A percentile compares a stretch with the other conserved stretches of the same genome.
These are phyloP conservation scores for Hylomyscus alleni DNA, from an alignment of 2,797 vertebrate species.

Conservation along the genomic window DNA sequence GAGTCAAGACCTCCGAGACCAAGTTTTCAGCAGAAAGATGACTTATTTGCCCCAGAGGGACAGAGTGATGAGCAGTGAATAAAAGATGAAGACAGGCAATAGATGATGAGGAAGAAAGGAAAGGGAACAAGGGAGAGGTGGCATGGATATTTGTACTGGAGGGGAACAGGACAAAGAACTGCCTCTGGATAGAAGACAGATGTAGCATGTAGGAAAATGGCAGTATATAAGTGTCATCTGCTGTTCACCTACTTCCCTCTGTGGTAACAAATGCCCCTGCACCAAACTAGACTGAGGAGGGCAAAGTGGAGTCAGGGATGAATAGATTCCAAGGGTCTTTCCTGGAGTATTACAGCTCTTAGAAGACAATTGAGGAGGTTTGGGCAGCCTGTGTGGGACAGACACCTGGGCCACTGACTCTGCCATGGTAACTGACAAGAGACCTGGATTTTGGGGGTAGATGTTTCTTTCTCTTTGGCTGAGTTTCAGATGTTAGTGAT, in stretches of 20 bases:
- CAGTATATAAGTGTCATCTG: background rate
- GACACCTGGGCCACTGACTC: no score
- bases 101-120: background rate
- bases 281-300: background rate
- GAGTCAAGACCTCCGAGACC: background rate
- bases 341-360: background rate
- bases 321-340: background rate
- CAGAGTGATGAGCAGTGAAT: background rate
- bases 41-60: background rate
- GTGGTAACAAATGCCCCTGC: background rate
- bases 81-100: background rate
- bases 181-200: background rate
- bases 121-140: background rate
- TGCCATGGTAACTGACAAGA: no score
- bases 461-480: background rate
- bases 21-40: background rate
- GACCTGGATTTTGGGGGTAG: background rate
- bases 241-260: background rate
- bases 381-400: background rate
- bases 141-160: background rate
- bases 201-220: background rate
- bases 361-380: background rate
- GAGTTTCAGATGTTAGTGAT: background rate
- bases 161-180: background rate
- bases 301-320: background rate